Evolutionary conservation across 2,797 vertebrate genomes (phyloP).

Genomic region (Micromesistius poutassou): DNA sequence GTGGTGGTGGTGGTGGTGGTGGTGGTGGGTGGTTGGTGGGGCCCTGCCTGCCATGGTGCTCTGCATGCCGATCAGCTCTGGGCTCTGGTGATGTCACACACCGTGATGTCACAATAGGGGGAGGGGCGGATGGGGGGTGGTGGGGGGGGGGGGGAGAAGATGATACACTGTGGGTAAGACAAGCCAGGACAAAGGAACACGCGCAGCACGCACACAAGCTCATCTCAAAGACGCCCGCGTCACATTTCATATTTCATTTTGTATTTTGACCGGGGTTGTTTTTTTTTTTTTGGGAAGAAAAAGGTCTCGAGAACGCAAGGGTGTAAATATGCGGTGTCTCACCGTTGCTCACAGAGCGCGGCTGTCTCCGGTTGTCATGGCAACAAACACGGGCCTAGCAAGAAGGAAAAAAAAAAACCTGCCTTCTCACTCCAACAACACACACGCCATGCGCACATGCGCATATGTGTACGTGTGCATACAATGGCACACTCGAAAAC

Average conservation of each 20-base stretch:
- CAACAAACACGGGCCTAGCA: slow-evolving; percentile 70
- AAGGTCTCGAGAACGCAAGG: not conserved
- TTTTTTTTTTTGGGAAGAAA: not conserved
- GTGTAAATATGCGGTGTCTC: slow-evolving; percentile 22
- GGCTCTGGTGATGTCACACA: slow-evolving; percentile 69
- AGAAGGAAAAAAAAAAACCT: slow-evolving; percentile 24
- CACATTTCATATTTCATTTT: not conserved
- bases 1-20: not conserved
- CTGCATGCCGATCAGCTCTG: slow-evolving; percentile 72
- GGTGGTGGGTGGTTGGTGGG: slow-evolving; percentile 13
- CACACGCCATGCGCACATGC: slow-evolving; percentile 3
- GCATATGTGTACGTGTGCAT: slow-evolving; percentile 39
- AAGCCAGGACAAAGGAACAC: slow-evolving; percentile 42
- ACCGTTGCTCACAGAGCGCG: slow-evolving; percentile 36
- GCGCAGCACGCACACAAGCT: not conserved
- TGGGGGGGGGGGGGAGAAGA: slow-evolving; percentile 11
- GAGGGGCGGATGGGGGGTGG: slow-evolving; percentile 22
- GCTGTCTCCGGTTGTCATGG: slow-evolving; percentile 68
- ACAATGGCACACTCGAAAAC: slow-evolving; percentile 16
- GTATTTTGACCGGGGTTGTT: not conserved
- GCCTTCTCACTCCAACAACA: slow-evolving; percentile 43
- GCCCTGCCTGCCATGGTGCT: slow-evolving; percentile 55
- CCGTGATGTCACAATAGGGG: slow-evolving; percentile 63
- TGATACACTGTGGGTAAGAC: slow-evolving; percentile 31
- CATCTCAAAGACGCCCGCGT: not conserved